Conservation (phyloP, 1,140 invertebrate species). For the Heliconius hermathena region DNA sequence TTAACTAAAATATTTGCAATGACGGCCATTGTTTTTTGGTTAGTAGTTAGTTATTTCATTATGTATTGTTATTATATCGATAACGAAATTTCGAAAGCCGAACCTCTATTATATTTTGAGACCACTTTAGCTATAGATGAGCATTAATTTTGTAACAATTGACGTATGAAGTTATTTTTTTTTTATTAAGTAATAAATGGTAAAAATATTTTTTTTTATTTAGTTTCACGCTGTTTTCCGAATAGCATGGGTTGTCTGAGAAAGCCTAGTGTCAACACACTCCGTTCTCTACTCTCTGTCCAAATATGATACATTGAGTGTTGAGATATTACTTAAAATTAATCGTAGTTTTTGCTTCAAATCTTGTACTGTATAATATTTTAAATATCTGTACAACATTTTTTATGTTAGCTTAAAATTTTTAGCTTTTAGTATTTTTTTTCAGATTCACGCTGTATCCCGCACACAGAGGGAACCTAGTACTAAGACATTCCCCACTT, state of each 20-base stretch:
- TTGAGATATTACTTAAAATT: no score
- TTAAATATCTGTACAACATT: no score
- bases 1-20: background rate
- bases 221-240: background rate
- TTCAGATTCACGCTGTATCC: no score
- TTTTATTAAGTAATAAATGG: background rate
- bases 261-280: no score
- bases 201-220: background rate
- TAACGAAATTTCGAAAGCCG: conserved; percentile 14
- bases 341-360: no score
- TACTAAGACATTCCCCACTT: no score
- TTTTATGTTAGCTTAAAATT: no score
- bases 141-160: conserved; percentile 1
- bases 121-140: conserved; percentile 11
- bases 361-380: no score
- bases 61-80: conserved; percentile 13
- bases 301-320: no score
- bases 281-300: no score
- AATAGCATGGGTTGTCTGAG: background rate
- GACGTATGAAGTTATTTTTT: background rate
- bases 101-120: background rate
- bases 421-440: no score
- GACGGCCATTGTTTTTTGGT: conserved; percentile 9
- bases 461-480: no score
- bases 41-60: conserved; percentile 14